Evolutionary conservation across 2,888 invertebrate genomes (phyloP), one percentile per base, ranked within the genome.

Genomic region (Pterostichus niger): DNA sequence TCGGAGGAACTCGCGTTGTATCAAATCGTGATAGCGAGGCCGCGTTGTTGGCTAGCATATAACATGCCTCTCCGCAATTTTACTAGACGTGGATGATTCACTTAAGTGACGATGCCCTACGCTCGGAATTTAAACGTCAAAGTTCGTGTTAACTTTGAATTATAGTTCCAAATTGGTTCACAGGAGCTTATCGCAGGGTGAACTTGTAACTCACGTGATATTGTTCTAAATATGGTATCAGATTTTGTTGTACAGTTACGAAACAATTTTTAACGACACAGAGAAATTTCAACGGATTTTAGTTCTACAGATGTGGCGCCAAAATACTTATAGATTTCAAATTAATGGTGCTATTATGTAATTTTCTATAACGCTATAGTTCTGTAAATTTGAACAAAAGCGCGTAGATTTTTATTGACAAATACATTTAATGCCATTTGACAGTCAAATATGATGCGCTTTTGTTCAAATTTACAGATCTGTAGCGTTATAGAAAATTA

Each of bases 91-190:
- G 59, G 31, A 59, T 59, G 59, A 59, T 59, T 59, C 59, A 59
- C 59, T 59, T 59, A 59, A 31, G 59, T 59, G 31, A 59, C 59
- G 59, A 59, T 59, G 17, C 49, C 6, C 59, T 59, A 31, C 59
- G 59, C 59, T 6, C 9, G 31, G 59, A 59, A 59, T 59, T 59
- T 59, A 17, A 31, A 59, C 59, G 59, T 59, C 59, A 59, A 59
- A 59, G 11, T 59, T 59, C 59, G 17, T 59, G 31, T 31, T 17
- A 59, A 59, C 59, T 13, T 31, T 54, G 17, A 59, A 59, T 59
- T 59, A 59, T 59, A 31, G 59, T 59, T 59, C 31, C 31, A 59
- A 59, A 59, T 17, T 59, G 59, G 59, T 59, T 31, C 59, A 59
- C 31, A 31, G 59, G 3, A 31, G 17, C 54, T 54, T 15, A 54